Conservation (phyloP, 2,113 vertebrate genomes). For the Lutjanus erythropterus region DNA sequence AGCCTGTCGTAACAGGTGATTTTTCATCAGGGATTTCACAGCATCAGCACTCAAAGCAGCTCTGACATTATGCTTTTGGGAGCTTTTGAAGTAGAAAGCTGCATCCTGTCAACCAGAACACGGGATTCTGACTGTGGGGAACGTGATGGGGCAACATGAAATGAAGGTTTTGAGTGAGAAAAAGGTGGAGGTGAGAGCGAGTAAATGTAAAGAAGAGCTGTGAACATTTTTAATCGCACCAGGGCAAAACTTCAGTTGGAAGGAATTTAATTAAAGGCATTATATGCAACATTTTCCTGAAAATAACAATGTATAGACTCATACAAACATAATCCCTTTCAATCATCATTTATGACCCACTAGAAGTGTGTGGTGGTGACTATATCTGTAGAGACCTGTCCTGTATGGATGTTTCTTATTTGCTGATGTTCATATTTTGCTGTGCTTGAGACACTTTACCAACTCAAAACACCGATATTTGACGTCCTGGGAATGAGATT, state of each 20-base stretch:
- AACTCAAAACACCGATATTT: too few species aligned
- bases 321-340: too few species aligned
- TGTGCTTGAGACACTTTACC: too few species aligned
- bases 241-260: background rate
- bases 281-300: too few species aligned
- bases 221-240: constrained; percentile 4
- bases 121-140: background rate
- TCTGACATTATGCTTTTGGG: constrained; percentile 33
- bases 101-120: constrained; percentile 20
- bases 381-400: too few species aligned
- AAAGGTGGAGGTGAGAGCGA: background rate
- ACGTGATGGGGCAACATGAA: background rate
- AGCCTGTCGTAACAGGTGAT: background rate
- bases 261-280: too few species aligned
- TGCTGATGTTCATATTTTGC: too few species aligned
- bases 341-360: too few species aligned
- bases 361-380: too few species aligned
- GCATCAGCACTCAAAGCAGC: constrained; percentile 21
- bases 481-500: too few species aligned
- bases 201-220: background rate
- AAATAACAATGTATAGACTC: too few species aligned
- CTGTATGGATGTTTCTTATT: too few species aligned
- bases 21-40: constrained; percentile 23
- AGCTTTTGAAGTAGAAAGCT: background rate
- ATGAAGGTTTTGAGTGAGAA: background rate